Evolutionary conservation across 2,888 invertebrate genomes (phyloP).

Genomic region (Patella ulyssiponensis): DNA sequence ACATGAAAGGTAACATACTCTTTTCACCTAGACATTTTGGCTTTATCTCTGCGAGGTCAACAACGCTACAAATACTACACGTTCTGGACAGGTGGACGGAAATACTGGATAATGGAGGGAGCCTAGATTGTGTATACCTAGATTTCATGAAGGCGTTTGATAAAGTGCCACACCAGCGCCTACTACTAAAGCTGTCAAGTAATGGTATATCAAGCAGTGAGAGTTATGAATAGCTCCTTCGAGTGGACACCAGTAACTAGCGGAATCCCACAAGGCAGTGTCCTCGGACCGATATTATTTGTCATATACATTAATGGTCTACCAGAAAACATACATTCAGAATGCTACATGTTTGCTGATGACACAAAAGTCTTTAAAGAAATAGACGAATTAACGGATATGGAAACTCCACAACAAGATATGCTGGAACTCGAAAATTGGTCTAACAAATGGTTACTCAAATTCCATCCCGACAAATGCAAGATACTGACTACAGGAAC

Average conservation of each 20-base stretch:
- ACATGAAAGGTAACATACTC: too few species aligned
- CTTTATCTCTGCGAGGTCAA: too few species aligned
- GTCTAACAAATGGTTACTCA: slow-evolving; percentile 27
- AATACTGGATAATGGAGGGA: too few species aligned
- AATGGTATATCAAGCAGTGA: slow-evolving; percentile 8
- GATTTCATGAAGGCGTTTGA: too few species aligned
- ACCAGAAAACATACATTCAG: slow-evolving; percentile 20
- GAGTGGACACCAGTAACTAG: background rate
- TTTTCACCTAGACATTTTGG: too few species aligned
- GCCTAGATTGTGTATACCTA: too few species aligned
- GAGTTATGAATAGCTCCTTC: background rate
- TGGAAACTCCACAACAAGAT: slow-evolving; percentile 17
- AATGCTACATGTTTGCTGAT: slow-evolving; percentile 28
- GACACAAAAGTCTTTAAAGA: slow-evolving; percentile 27
- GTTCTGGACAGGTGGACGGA: background rate
- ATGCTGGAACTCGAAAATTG: slow-evolving; percentile 21
- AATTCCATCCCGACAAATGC: too few species aligned
- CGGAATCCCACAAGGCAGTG: slow-evolving; percentile 17
- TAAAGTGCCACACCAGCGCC: too few species aligned
- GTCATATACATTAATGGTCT: slow-evolving; percentile 13
- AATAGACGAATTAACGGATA: background rate
- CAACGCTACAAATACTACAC: too few species aligned
- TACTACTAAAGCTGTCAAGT: too few species aligned
- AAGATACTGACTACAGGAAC: too few species aligned
- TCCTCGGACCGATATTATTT: slow-evolving; percentile 33